A percentile compares a stretch with the other conserved stretches of the same genome.
These are phyloP conservation scores for Enteromius fasciolatus DNA, from an alignment of 2,797 vertebrate species.

Conservation along the genomic window DNA sequence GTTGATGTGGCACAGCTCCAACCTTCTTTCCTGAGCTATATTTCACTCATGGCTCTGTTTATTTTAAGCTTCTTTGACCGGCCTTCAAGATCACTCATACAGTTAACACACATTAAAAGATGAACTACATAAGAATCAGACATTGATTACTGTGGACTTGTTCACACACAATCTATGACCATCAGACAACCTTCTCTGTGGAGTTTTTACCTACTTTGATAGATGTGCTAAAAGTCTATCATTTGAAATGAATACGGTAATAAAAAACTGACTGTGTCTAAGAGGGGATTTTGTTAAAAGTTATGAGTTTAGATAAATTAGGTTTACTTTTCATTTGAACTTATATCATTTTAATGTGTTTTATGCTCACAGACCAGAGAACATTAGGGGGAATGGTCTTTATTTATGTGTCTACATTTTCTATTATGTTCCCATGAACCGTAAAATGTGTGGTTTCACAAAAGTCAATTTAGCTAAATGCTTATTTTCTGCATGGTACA, in stretches of 20 bases:
- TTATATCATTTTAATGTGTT: not conserved
- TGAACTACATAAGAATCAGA: constrained; percentile 28
- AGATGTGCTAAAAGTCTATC: not conserved
- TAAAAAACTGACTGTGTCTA: not conserved
- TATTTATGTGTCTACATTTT: not conserved
- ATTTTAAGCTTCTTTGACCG: constrained; percentile 53
- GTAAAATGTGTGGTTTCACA: not conserved
- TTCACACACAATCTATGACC: constrained; percentile 36
- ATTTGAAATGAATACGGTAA: not conserved
- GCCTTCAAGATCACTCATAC: constrained; percentile 7
- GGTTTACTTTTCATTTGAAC: not conserved
- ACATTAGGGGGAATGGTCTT: not conserved
- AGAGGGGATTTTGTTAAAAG: not conserved
- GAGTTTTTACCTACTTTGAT: constrained; percentile 7
- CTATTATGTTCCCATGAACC: not conserved
- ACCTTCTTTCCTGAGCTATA: constrained; percentile 41
- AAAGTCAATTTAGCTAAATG: not conserved
- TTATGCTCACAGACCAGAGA: not conserved
- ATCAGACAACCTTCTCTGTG: constrained; percentile 12
- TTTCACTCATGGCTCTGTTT: constrained; percentile 46
- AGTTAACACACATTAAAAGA: constrained; percentile 20
- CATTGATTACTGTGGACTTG: not conserved
- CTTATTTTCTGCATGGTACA: not conserved
- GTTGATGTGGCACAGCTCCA: constrained; percentile 36
- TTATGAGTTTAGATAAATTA: not conserved